Conservation (phyloP, 1,140 invertebrate genomes). For the Sesamia nonagrioides region DNA sequence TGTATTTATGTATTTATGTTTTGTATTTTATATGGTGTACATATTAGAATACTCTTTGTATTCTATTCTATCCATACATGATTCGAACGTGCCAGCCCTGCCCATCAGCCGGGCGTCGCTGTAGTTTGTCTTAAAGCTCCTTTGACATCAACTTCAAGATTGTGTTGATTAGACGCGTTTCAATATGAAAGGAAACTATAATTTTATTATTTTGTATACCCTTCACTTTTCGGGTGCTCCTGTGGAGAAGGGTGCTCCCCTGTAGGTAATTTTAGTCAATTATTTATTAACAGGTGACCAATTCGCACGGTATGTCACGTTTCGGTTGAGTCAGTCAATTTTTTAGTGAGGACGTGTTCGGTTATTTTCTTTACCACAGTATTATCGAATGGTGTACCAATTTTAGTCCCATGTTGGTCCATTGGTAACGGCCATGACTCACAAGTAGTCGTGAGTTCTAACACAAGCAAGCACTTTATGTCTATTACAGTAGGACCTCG, state of each 20-base stretch:
- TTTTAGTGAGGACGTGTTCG: not conserved
- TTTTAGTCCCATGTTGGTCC: no score
- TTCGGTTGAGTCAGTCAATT: not conserved
- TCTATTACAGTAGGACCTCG: no score
- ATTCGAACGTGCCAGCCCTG: constrained; percentile 19
- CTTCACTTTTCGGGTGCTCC: not conserved
- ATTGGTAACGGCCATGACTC: no score
- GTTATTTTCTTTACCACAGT: no score
- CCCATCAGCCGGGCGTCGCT: constrained; percentile 14
- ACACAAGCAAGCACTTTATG: no score
- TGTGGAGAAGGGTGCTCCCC: not conserved
- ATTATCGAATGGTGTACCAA: no score
- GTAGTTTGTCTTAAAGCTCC: constrained; percentile 46
- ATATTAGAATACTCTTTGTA: no score
- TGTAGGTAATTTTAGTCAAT: constrained; percentile 26
- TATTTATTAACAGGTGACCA: constrained; percentile 34
- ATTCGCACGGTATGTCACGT: constrained; percentile 40
- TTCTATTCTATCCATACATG: no score
- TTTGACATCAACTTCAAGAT: constrained; percentile 44
- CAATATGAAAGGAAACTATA: constrained; percentile 32
- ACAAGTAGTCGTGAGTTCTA: no score
- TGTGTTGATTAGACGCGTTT: constrained; percentile 29
- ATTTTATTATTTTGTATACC: not conserved
- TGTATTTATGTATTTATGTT: no score
- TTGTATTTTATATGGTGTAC: no score